These are phyloP conservation scores for Protodeltote pygarga DNA, from an alignment of 2,888 invertebrate species.

Conservation along the genomic window DNA sequence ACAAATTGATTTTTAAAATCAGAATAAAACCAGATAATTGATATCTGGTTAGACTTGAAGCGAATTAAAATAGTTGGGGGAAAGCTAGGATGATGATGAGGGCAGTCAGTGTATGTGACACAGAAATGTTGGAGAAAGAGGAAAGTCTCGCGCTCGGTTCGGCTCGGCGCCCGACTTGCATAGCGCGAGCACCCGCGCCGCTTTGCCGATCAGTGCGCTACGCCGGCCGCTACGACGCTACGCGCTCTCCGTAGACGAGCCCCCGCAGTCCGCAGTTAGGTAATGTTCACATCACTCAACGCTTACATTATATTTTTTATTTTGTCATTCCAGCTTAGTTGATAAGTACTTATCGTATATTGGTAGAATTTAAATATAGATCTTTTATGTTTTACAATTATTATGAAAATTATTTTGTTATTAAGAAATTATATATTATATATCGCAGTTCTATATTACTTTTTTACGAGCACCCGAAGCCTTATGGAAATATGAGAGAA, in stretches of 20 bases:
- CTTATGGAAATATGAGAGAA: too few species aligned
- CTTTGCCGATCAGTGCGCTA: constrained; percentile 73
- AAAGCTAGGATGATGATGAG: constrained; percentile 43
- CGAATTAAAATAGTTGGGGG: constrained; percentile 3
- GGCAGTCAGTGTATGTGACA: constrained; percentile 66
- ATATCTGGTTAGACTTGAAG: background rate
- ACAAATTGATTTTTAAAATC: too few species aligned
- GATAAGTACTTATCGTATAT: constrained; percentile 6
- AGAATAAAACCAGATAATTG: too few species aligned
- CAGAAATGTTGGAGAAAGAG: constrained; percentile 69
- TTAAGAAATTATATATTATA: background rate
- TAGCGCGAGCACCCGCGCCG: constrained; percentile 70
- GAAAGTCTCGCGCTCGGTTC: constrained; percentile 76
- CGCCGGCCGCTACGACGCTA: constrained; percentile 90
- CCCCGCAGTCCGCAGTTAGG: constrained; percentile 84
- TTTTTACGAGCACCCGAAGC: too few species aligned
- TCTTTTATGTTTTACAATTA: too few species aligned
- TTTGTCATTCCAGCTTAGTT: constrained; percentile 28
- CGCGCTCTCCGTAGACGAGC: constrained; percentile 94
- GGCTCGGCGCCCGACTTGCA: constrained; percentile 88
- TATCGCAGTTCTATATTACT: too few species aligned
- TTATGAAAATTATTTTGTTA: background rate
- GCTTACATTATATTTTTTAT: constrained; percentile 29
- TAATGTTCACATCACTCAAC: constrained; percentile 49
- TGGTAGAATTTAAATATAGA: too few species aligned